A percentile compares a stretch with the other conserved stretches of the same genome.
Evolutionary conservation across 2,888 invertebrate species (phyloP).

Genomic region (Caenorhabditis japonica): DNA sequence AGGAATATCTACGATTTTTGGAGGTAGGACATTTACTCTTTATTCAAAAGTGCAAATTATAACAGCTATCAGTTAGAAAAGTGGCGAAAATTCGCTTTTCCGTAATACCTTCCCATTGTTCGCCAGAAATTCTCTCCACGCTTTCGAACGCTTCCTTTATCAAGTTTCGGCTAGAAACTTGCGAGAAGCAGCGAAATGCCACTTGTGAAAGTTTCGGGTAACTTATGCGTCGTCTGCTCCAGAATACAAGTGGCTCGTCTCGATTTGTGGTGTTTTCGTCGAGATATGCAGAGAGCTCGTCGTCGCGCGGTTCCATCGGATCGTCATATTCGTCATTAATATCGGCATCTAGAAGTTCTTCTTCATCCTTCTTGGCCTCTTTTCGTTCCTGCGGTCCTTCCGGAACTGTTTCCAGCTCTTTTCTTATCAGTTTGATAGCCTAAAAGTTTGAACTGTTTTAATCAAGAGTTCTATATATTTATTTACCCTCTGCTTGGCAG

Average conservation of each 20-base stretch:
- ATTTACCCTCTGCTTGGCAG: not conserved
- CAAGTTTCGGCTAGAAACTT: not conserved
- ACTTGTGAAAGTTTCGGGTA: not conserved
- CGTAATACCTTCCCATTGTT: too few relatives aligned
- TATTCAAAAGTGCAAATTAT: constrained; percentile 1
- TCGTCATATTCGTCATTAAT: not conserved
- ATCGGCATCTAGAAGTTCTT: too few relatives aligned
- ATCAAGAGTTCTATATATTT: too few relatives aligned
- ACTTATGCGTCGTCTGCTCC: not conserved
- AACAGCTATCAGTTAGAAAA: not conserved
- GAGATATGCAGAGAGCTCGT: not conserved
- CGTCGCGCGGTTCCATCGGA: not conserved
- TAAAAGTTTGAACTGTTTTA: not conserved
- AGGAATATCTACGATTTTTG: constrained; percentile 33
- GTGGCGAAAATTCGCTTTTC: not conserved
- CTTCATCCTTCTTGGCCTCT: too few relatives aligned
- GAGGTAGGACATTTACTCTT: constrained; percentile 1
- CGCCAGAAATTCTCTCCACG: not conserved
- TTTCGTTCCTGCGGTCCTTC: too few relatives aligned
- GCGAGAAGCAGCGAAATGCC: not conserved
- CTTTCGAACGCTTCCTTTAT: not conserved
- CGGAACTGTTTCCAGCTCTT: too few relatives aligned
- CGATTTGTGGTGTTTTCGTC: not conserved
- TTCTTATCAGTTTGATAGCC: too few relatives aligned
- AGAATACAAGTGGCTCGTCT: not conserved